Percentiles rank a stretch among this genome's conserved stretches.
These are phyloP conservation scores for Poecilobothrus nobilitatus DNA, from an alignment of 2,888 invertebrate genomes.

Conservation along the genomic window DNA sequence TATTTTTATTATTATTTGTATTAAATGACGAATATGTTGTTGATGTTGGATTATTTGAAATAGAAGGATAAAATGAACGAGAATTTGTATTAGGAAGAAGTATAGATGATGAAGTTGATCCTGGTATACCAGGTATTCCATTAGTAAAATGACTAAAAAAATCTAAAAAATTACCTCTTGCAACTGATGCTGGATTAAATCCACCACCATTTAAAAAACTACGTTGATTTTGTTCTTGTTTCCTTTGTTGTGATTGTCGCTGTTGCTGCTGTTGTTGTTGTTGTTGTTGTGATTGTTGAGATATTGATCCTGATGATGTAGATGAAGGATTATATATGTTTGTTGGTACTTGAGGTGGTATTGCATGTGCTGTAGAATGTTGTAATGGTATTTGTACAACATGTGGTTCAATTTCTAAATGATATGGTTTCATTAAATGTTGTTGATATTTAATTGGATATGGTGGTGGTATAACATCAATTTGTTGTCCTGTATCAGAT, in stretches of 20 bases:
- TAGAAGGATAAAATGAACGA: neutral
- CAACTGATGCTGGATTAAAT: neutral
- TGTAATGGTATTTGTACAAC: constrained; percentile 32
- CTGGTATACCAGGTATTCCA: neutral
- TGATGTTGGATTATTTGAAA: neutral
- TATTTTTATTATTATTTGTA: neutral
- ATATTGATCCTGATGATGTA: neutral
- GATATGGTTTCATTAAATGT: constrained; percentile 37
- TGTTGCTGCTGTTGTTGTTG: neutral
- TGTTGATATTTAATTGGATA: constrained; percentile 34
- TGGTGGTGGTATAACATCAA: constrained; percentile 39
- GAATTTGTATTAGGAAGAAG: neutral
- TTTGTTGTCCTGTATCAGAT: constrained; percentile 28
- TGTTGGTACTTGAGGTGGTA: constrained; percentile 17
- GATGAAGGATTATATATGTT: constrained; percentile 4
- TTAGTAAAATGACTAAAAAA: constrained; percentile 14
- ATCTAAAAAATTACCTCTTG: constrained; percentile 15
- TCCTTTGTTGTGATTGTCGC: neutral
- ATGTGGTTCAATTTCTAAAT: constrained; percentile 38
- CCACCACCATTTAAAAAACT: neutral
- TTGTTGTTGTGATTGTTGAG: neutral
- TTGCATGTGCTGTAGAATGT: constrained; percentile 28
- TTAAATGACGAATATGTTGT: neutral
- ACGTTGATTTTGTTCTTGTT: neutral
- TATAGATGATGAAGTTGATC: neutral